Conservation (phyloP, 2,797 vertebrate genomes). For the Pipistrellus pipistrellus region DNA sequence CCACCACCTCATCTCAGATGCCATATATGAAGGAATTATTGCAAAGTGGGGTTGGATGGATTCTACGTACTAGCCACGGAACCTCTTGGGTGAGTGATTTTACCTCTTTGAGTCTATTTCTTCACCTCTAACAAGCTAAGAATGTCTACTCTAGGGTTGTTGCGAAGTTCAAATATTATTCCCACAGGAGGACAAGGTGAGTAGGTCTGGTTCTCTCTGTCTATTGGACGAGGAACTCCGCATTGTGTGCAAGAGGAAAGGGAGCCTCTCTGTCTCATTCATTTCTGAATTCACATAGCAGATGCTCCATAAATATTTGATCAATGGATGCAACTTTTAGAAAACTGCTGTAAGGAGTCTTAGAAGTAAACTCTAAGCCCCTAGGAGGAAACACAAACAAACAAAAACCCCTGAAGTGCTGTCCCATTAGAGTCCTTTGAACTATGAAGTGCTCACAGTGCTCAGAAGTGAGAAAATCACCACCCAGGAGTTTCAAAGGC, state of each 20-base stretch:
- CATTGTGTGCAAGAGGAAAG: background rate
- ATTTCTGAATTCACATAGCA: background rate
- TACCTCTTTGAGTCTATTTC: background rate
- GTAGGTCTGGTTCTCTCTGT: background rate
- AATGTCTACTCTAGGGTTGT: background rate
- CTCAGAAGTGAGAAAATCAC: slow-evolving; percentile 76
- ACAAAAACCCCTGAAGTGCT: slow-evolving; percentile 42
- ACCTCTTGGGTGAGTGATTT: background rate
- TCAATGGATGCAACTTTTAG: background rate
- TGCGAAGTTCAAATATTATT: slow-evolving; percentile 18
- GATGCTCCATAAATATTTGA: slow-evolving; percentile 12
- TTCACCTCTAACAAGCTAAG: background rate
- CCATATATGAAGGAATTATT: background rate
- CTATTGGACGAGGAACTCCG: background rate
- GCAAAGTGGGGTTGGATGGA: background rate
- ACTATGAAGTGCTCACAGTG: slow-evolving; percentile 31
- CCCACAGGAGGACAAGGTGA: background rate
- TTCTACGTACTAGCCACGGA: background rate
- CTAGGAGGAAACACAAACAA: slow-evolving; percentile 50
- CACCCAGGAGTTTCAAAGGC: background rate
- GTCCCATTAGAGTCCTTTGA: slow-evolving; percentile 64
- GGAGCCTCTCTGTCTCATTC: background rate
- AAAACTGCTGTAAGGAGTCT: slow-evolving; percentile 18
- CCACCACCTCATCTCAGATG: background rate
- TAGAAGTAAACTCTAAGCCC: slow-evolving; percentile 34